Percentiles rank a stretch among this genome's conserved stretches.
Evolutionary conservation across 1,140 invertebrate species (phyloP).

Genomic region (Apis laboriosa): DNA sequence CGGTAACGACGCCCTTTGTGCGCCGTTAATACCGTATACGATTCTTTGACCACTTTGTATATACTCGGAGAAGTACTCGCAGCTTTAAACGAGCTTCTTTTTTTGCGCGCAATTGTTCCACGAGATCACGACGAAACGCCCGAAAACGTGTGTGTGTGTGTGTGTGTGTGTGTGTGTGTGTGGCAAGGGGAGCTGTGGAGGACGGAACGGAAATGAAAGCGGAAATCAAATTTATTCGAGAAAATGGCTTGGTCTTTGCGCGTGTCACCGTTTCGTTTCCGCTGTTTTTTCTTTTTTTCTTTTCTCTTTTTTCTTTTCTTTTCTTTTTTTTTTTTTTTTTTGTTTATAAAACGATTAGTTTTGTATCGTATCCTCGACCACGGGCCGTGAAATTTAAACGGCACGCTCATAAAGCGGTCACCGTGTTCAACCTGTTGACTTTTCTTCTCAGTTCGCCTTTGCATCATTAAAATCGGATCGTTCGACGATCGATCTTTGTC

Average conservation of each 20-base stretch:
- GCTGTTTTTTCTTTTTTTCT: too few relatives aligned
- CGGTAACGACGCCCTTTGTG: constrained; percentile 51
- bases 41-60: constrained; percentile 50
- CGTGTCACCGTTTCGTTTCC: neutral
- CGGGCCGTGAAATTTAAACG: neutral
- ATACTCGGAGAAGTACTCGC: neutral
- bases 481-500: neutral
- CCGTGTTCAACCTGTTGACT: constrained; percentile 40
- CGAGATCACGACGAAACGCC: neutral
- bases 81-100: constrained; percentile 45
- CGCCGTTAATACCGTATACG: constrained; percentile 46
- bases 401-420: neutral
- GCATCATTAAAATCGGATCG: constrained; percentile 12
- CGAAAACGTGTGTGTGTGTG: neutral
- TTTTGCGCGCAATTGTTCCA: constrained; percentile 20
- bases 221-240: constrained; percentile 21
- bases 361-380: neutral
- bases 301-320: too few relatives aligned
- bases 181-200: neutral
- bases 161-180: too few relatives aligned
- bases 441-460: neutral
- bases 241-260: neutral
- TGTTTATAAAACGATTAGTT: constrained; percentile 15
- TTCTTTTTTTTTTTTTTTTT: neutral
- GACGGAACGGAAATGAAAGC: too few relatives aligned